Percentiles rank a stretch among this genome's conserved stretches.
Conservation (phyloP, 2,797 vertebrate species). For the Mormyrops attenuatus region DNA sequence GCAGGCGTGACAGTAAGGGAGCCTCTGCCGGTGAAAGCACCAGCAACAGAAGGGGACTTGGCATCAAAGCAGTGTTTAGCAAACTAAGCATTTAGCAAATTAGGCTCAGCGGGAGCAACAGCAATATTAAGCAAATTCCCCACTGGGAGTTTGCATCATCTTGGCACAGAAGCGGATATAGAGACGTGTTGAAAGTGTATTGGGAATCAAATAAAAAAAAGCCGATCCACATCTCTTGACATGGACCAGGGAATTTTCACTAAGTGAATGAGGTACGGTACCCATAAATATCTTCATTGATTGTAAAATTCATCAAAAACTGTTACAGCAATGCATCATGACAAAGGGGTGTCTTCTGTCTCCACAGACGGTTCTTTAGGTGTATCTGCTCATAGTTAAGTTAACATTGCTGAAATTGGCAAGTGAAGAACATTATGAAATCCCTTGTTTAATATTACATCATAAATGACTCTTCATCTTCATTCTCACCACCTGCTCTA, state of each 20-base stretch:
- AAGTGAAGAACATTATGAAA: neutral
- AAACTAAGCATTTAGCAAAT: slow-evolving; percentile 11
- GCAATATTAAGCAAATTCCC: neutral
- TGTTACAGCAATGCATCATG: neutral
- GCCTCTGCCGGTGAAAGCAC: neutral
- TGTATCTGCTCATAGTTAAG: neutral
- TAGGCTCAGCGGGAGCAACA: neutral
- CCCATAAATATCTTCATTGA: neutral
- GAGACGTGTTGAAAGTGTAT: neutral
- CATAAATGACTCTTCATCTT: neutral
- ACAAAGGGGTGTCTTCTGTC: neutral
- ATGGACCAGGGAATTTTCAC: neutral
- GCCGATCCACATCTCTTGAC: neutral
- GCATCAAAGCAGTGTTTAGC: neutral
- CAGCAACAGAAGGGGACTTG: neutral
- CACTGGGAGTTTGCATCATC: neutral
- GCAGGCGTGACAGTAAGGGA: neutral
- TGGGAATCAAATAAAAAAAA: neutral
- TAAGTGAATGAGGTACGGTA: neutral
- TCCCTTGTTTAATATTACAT: slow-evolving; percentile 10
- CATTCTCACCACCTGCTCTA: neutral
- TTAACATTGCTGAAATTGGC: neutral
- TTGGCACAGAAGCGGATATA: neutral
- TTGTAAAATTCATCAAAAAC: neutral
- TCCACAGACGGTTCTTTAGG: neutral